phyloP scores from a whole-genome alignment of 1,140 invertebrate species.

The Drosophila pseudoobscura region DNA sequence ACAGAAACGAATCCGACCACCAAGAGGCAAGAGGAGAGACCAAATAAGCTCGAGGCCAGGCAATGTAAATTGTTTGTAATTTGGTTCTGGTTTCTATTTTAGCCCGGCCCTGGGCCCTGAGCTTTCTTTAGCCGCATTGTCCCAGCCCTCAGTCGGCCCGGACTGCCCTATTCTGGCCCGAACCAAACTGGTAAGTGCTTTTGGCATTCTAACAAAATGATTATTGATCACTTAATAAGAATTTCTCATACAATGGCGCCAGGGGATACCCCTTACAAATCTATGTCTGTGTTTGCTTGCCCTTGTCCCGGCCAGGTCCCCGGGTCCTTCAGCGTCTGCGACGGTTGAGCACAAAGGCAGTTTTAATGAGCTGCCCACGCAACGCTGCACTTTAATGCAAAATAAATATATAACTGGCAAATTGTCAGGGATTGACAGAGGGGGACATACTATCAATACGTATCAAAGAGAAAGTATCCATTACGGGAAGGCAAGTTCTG shows the following conservation, averaged over 20 bases:
- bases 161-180: too few species aligned
- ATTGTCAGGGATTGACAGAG: slow-evolving; percentile 24
- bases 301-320: slow-evolving; percentile 17
- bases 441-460: slow-evolving; percentile 4
- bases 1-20: slow-evolving; percentile 28
- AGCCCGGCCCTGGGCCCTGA: slow-evolving; percentile 46
- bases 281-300: slow-evolving; percentile 34
- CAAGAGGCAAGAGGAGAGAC: slow-evolving; percentile 15
- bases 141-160: too few species aligned
- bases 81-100: slow-evolving; percentile 68
- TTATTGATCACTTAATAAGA: slow-evolving; percentile 82
- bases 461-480: slow-evolving; percentile 48
- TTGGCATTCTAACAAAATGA: slow-evolving; percentile 79
- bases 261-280: slow-evolving; percentile 14
- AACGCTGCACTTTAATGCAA: slow-evolving; percentile 75
- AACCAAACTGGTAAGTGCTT: slow-evolving; percentile 45
- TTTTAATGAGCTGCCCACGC: slow-evolving; percentile 76
- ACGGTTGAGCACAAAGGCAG: slow-evolving; percentile 52
- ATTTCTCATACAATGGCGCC: slow-evolving; percentile 71
- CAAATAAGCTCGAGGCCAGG: slow-evolving; percentile 53
- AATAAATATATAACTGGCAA: slow-evolving; percentile 70
- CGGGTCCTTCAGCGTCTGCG: not conserved
- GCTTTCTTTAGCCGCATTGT: slow-evolving; percentile 24
- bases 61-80: slow-evolving; percentile 78
- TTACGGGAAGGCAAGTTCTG: slow-evolving; percentile 24